A percentile compares a stretch with the other conserved stretches of the same genome.
These are phyloP conservation scores for Amiota minor DNA, from an alignment of 2,888 invertebrate species.

Conservation along the genomic window DNA sequence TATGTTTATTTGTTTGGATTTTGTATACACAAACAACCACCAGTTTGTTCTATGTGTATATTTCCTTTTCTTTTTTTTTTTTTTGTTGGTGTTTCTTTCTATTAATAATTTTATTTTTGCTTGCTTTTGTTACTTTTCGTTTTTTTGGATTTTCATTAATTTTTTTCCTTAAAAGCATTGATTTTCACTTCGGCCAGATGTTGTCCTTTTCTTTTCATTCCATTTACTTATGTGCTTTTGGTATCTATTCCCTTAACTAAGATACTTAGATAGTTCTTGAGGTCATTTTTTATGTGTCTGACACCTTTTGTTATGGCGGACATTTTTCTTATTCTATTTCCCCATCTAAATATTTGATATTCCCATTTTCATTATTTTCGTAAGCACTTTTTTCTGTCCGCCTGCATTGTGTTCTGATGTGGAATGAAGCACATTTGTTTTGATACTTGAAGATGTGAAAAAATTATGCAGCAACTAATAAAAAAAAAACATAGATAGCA, in stretches of 20 bases:
- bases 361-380: neutral
- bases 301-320: constrained; percentile 18
- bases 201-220: neutral
- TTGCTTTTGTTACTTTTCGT: neutral
- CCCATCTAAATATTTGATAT: neutral
- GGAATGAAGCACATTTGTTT: constrained; percentile 26
- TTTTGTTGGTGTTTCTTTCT: neutral
- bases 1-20: constrained; percentile 4
- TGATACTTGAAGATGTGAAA: constrained; percentile 41
- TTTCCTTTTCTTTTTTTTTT: neutral
- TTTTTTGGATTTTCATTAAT: neutral
- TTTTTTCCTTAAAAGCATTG: constrained; percentile 25
- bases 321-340: constrained; percentile 14
- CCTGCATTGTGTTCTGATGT: neutral
- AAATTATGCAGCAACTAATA: constrained; percentile 66
- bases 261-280: neutral
- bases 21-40: neutral
- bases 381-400: neutral
- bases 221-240: neutral
- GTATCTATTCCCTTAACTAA: too few species aligned
- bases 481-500: constrained; percentile 39
- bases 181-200: constrained; percentile 16
- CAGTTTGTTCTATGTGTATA: constrained; percentile 2
- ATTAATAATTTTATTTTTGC: neutral
- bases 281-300: constrained; percentile 24